Base-by-base conservation (phyloP, 2,888 invertebrate species). In the Daptonema setosum region DNA sequence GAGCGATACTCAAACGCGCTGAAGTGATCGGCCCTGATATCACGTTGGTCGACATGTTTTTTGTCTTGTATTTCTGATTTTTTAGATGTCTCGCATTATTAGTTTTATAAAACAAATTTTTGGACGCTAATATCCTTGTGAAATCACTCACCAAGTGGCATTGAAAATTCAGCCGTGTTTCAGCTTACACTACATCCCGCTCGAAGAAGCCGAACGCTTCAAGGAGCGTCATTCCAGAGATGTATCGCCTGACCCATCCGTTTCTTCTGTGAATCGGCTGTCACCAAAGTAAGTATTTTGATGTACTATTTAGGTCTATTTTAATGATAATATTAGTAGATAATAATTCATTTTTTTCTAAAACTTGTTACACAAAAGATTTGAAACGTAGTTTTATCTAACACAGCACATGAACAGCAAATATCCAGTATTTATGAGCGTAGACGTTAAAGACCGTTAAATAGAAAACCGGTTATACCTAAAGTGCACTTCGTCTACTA, bases 1-100 rank as follows among this genome's bases (percentile, higher is more conserved):
- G 77, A 58, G 77, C 78, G 51, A 77, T 80, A 56, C 70, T 80
- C 50, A 70, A 78, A 54, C 68, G 79, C 54, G 76, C 78, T 24
- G 77, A 78, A 61, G 73, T 79, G 20, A 71, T 78, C 58, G 75
- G 77, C 54, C 73, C 75, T 41, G 78, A 78, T 66, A 75, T 79
- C 65, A 76, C 74, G 79, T 79, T 65, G 62, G 67, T n/a, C n/a
- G n/a, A n/a, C n/a, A n/a, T n/a, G n/a, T n/a, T n/a, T n/a, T n/a
- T n/a, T 55, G 41, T n/a, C 22, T 26, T 24, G 5, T 29, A 24
- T 24, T 24, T 8, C 20, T 20, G n/a, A 25, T 26, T 57, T 24
- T 22, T 35, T 53, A 54, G 22, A 58, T 52, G 30, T 25, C 28
- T 61, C 2, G 17, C 28, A 1, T 54, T 52, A 17, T n/a, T 47